Conservation (phyloP, 2,797 vertebrate species). For the Halcyon chelicuti region DNA sequence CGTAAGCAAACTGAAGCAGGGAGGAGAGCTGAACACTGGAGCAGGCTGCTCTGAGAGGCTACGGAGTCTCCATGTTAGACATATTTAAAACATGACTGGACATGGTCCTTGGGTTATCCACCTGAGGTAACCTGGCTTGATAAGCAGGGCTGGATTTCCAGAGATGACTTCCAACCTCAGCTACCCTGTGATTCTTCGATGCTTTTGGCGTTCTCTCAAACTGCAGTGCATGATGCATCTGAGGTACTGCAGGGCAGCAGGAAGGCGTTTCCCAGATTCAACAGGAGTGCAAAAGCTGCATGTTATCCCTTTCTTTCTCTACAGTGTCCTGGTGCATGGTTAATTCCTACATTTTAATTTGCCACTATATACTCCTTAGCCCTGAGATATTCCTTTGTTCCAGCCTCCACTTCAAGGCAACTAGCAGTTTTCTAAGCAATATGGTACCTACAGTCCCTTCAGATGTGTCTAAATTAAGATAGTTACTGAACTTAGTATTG, state of each 20-base stretch:
- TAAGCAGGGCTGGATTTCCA: neutral
- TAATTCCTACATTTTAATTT: neutral
- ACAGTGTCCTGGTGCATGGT: neutral
- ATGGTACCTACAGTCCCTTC: neutral
- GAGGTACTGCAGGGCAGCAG: neutral
- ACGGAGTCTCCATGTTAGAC: too few relatives aligned
- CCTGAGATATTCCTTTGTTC: neutral
- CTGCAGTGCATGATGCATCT: fast-evolving
- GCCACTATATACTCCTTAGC: neutral
- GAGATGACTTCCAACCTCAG: neutral
- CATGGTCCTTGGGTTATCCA: fast-evolving
- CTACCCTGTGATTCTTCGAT: neutral
- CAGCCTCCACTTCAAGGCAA: neutral
- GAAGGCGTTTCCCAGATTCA: neutral
- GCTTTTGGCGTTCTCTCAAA: neutral
- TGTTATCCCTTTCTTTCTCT: neutral
- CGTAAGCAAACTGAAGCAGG: neutral
- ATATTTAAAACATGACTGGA: fast-evolving
- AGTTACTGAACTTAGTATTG: neutral
- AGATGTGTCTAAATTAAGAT: neutral
- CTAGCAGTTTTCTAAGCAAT: neutral
- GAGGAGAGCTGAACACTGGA: neutral
- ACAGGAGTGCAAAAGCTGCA: neutral
- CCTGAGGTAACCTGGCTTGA: fast-evolving
- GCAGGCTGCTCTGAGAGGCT: neutral